Evolutionary conservation across 2,888 invertebrate genomes (phyloP).

Genomic region (Lysandra coridon): DNA sequence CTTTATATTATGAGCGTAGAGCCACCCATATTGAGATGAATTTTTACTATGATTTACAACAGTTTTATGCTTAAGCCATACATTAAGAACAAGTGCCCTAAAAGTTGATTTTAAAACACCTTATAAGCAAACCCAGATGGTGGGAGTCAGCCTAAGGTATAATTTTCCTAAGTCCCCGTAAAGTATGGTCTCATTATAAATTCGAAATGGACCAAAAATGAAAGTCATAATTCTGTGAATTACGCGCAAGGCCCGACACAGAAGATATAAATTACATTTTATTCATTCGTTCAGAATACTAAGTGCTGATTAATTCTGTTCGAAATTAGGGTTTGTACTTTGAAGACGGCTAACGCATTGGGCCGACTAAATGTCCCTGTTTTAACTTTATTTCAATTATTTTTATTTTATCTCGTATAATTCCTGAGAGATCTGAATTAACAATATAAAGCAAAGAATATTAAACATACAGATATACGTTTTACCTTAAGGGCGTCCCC

Average conservation of each 20-base stretch:
- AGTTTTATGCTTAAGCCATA: too few species aligned
- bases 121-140: too few species aligned
- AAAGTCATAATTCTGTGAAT: constrained; percentile 1
- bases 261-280: constrained; percentile 4
- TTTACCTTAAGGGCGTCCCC: too few species aligned
- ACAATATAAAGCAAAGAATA: too few species aligned
- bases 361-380: background rate
- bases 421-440: too few species aligned
- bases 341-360: background rate
- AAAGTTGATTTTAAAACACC: too few species aligned
- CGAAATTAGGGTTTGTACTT: background rate
- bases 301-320: background rate
- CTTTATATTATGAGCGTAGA: too few species aligned
- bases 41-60: too few species aligned
- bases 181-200: background rate
- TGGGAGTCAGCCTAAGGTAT: background rate
- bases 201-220: background rate
- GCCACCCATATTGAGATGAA: too few species aligned
- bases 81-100: too few species aligned
- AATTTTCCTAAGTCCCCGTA: background rate
- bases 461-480: too few species aligned
- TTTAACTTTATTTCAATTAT: background rate
- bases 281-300: background rate
- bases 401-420: too few species aligned
- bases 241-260: background rate